phyloP scores from a whole-genome alignment of 2,888 invertebrate species.

The Ochlodes sylvanus region DNA sequence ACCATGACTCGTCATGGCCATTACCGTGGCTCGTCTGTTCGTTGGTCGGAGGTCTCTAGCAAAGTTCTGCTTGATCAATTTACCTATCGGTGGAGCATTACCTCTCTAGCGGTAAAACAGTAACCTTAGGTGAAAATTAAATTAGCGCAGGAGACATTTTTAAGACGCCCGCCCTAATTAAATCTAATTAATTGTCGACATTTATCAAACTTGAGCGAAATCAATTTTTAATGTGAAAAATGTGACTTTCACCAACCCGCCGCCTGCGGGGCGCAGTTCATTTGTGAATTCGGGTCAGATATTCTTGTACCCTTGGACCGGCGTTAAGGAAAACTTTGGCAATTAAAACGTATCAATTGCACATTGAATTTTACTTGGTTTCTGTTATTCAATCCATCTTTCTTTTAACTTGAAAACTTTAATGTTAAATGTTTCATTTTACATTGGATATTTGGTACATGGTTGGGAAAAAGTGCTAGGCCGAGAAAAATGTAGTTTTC shows the following conservation, averaged over 20 bases:
- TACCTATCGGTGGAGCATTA: neutral
- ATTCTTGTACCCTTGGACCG: constrained; percentile 7
- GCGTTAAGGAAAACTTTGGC: constrained; percentile 12
- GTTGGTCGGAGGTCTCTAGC: too few species aligned
- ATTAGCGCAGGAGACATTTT: constrained; percentile 64
- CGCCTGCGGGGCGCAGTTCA: neutral
- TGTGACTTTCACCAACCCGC: constrained; percentile 22
- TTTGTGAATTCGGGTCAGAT: constrained; percentile 28
- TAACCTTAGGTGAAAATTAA: constrained; percentile 60
- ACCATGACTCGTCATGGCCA: too few species aligned
- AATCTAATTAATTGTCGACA: constrained; percentile 64
- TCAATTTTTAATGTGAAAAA: constrained; percentile 42
- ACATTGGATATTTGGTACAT: too few species aligned
- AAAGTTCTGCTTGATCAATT: neutral
- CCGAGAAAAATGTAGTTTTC: too few species aligned
- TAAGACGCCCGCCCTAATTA: constrained; percentile 66
- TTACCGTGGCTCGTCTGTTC: too few species aligned
- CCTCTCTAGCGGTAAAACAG: constrained; percentile 39
- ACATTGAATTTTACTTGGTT: neutral
- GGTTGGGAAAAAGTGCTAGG: too few species aligned
- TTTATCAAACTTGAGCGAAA: constrained; percentile 46
- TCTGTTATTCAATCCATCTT: neutral
- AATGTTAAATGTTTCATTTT: too few species aligned
- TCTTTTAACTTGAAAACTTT: too few species aligned
- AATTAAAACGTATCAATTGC: constrained; percentile 7